phyloP scores from a whole-genome alignment of 1,140 invertebrate genomes.

The Hypsibius dujardini region DNA sequence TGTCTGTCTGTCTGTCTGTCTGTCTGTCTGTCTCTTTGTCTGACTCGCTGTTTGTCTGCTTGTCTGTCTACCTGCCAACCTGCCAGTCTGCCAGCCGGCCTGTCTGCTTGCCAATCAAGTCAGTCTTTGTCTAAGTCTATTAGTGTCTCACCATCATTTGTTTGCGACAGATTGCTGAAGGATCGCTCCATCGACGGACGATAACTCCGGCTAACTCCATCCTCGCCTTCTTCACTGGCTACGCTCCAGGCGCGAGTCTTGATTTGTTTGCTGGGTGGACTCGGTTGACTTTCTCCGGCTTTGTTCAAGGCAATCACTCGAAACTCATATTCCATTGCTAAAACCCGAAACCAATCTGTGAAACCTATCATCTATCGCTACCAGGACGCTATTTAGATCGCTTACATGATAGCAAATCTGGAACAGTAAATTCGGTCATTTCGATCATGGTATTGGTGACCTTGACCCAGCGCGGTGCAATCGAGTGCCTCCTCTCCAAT shows the following conservation, averaged over 20 bases:
- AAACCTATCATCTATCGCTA: no score
- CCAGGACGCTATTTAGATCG: constrained; percentile 31
- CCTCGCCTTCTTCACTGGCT: constrained; percentile 11
- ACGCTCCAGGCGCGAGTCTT: constrained; percentile 19
- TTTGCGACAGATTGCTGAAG: neutral
- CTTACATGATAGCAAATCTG: constrained; percentile 27
- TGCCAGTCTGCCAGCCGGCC: neutral
- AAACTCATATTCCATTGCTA: constrained; percentile 71
- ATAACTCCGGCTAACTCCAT: neutral
- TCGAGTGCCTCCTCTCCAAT: constrained; percentile 78
- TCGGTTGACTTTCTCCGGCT: constrained; percentile 76
- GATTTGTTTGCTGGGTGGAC: constrained; percentile 62
- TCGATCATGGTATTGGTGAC: constrained; percentile 80
- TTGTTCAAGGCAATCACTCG: constrained; percentile 87
- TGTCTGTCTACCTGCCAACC: neutral
- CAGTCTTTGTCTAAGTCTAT: neutral
- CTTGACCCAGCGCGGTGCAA: constrained; percentile 70
- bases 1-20: no score
- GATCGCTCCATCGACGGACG: constrained; percentile 11
- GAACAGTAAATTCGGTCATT: constrained; percentile 60
- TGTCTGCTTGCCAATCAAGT: neutral
- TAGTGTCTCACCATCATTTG: neutral
- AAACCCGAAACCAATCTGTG: constrained; percentile 16
- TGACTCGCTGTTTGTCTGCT: neutral
- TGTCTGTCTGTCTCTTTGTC: no score